phyloP scores from a whole-genome alignment of 2,888 invertebrate species.

The Brachylomia viminalis region DNA sequence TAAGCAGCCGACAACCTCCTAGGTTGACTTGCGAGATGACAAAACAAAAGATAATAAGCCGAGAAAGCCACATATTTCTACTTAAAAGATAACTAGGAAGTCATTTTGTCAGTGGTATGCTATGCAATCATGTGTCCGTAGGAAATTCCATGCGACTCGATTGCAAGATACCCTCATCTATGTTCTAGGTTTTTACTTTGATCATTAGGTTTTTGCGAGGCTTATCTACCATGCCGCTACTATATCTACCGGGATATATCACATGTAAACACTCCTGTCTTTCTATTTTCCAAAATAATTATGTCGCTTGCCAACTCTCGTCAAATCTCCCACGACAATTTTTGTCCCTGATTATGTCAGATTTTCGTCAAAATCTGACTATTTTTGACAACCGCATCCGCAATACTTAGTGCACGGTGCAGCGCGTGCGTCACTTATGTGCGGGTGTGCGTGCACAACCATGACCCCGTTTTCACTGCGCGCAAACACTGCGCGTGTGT shows the following conservation, averaged over 20 bases:
- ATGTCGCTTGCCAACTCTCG: not conserved
- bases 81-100: conserved; percentile 2
- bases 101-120: not conserved
- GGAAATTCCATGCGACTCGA: not conserved
- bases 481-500: conserved; percentile 66
- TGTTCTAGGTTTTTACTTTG: conserved; percentile 23
- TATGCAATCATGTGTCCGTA: conserved; percentile 11
- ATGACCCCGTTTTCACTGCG: conserved; percentile 86
- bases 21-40: not conserved
- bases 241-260: not conserved
- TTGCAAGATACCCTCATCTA: not conserved
- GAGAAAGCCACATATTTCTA: not conserved
- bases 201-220: conserved; percentile 1
- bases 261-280: not conserved
- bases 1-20: not conserved
- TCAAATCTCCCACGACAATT: no score
- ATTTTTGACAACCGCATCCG: conserved; percentile 75
- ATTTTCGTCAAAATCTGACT: conserved; percentile 21
- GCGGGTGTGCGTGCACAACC: conserved; percentile 77
- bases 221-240: not conserved
- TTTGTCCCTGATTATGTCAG: not conserved
- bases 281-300: not conserved
- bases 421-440: conserved; percentile 68
- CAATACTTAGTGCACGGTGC: conserved; percentile 72
- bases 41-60: not conserved